Evolutionary conservation across 2,888 invertebrate species (phyloP), one percentile per base, ranked within the genome.

Genomic region (Pantelozetes paolii): DNA sequence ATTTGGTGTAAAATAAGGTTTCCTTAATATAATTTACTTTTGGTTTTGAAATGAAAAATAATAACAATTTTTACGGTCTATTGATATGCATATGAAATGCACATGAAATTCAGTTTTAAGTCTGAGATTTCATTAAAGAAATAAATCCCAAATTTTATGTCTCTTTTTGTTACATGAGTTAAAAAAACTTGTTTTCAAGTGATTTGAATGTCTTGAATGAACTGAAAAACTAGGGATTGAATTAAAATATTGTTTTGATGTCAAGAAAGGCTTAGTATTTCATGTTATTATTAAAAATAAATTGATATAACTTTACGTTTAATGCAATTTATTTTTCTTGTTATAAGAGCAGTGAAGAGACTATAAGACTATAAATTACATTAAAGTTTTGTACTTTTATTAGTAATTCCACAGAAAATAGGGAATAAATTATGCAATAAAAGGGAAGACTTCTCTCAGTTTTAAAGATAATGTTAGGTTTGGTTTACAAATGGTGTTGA

Each of bases 211-310:
- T 32, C 2, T 18, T 15, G 32, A 11, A 15, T n/a, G n/a, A n/a
- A n/a, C n/a, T n/a, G n/a, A 32, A 32, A 30, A 32, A 62, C 30
- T 18, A 28, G 18, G 18, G 30, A 62, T 32, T 32, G 62, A 30
- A 32, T 62, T 62, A 62, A 32, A 62, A 62, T 62, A 62, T 62
- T 32, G 62, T 62, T 62, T 15, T 62, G 18, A 32, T 62, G 20
- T 36, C 2, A 32, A 28, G 13, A 23, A 62, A 28, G 62, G 32
- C 59, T 62, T 62, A 62, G 62, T 18, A 18, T 62, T 62, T 36
- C 18, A 62, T 62, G 36, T n/a, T 62, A 62, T 54, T 54, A 54
- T 54, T 48, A 54, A 32, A 62, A 32, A 62, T 62, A 62, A 32
- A 62, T 62, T 59, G 59, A 59, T 59, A n/a, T n/a, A n/a, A n/a